Evolutionary conservation across 2,113 vertebrate genomes (phyloP).

Genomic region (Okapia johnstoni): DNA sequence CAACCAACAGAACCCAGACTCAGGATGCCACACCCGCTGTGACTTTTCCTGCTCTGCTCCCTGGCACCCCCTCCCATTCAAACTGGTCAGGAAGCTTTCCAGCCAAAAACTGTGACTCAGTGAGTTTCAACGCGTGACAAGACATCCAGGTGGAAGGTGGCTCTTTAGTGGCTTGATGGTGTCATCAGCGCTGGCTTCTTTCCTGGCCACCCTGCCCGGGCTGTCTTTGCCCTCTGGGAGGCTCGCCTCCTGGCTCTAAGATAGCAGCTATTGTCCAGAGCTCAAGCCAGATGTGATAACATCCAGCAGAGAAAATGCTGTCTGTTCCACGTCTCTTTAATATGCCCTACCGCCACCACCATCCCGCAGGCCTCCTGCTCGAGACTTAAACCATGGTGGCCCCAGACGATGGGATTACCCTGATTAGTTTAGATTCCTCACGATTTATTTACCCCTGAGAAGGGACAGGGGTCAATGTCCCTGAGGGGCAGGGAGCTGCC

Average conservation of each 20-base stretch:
- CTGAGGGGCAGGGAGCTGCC: rapidly evolving
- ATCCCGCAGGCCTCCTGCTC: too few species aligned
- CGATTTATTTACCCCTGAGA: background rate
- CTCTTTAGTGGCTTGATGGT: background rate
- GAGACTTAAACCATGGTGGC: background rate
- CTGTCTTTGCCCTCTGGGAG: background rate
- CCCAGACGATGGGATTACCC: background rate
- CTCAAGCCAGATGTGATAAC: background rate
- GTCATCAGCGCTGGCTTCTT: background rate
- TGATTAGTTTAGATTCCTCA: background rate
- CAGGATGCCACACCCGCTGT: rapidly evolving
- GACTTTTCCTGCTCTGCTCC: background rate
- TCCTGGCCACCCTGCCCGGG: background rate
- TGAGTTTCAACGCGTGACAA: background rate
- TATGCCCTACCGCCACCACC: background rate
- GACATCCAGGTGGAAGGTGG: background rate
- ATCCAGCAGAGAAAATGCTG: background rate
- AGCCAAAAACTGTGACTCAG: background rate
- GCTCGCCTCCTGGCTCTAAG: background rate
- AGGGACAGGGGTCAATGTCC: background rate
- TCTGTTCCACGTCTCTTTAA: background rate
- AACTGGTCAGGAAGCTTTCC: background rate
- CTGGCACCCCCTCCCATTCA: rapidly evolving
- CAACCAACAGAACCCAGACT: background rate
- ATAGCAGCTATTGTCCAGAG: background rate